Base-by-base conservation (phyloP, 2,113 vertebrate species). In the Chelonoidis abingdonii region DNA sequence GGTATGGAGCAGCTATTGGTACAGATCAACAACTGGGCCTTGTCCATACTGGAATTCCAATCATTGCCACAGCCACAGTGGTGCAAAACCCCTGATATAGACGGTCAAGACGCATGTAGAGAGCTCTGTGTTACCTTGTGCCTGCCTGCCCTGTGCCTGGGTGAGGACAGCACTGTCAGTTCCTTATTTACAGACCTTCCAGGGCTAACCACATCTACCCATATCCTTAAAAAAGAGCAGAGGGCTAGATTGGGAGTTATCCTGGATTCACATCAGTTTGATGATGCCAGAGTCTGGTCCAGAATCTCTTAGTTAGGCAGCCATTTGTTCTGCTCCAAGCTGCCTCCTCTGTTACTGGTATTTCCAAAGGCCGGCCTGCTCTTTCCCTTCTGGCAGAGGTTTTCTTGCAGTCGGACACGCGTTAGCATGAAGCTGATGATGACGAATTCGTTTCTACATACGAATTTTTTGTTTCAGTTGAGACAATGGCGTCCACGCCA, bases 281-380 rank as follows among this genome's bases (percentile, higher is more conserved):
- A 89, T 59, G 92, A 81, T 75, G 49, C 79, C 44, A 82, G 72
- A 88, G 2, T 81, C 93, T 91, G 95, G 93, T 89, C 81, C 65
- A 38, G 35, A 95, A 88, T 75, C 89, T 83, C 87, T 83, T 88
- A 84, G 88, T 87, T 95, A 4, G 94, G 92, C 93, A 93, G 93
- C 50, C 92, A 79, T 4, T 83, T 96, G 54, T 93, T 96, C 81
- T 92, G 94, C 95, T 93, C 4, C 0, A 89, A 86, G 96, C 79
- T 8, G 75, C 92, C 87, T 93, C 93, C 93, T 96, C 95, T 86
- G 91, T 25, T 52, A 78, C 84, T 59, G 93, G 91, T 89, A 50
- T 92, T 88, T 79, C 69, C 85, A 54, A 29, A 62, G 84, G 75
- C 29, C 29, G 8, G 12, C 56, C 76, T 88, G 62, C 29, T 83